These are phyloP conservation scores for Cheilosia scutellata DNA, from an alignment of 2,888 invertebrate species.

Conservation along the genomic window DNA sequence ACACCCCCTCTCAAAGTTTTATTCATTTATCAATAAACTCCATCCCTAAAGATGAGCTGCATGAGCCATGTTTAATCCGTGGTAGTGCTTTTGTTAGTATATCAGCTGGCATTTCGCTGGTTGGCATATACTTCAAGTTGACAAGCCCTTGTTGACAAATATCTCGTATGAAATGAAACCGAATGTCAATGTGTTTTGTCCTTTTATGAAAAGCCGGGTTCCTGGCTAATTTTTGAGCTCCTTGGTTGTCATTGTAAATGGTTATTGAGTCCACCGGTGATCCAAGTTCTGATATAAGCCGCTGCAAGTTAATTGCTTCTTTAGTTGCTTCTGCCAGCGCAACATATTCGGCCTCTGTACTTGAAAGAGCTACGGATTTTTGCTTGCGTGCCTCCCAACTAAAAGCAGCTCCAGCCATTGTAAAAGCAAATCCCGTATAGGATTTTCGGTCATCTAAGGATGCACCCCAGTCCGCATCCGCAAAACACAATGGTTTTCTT, in stretches of 20 bases:
- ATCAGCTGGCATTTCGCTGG: too few species aligned
- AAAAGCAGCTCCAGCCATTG: neutral
- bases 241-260: constrained; percentile 69
- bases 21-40: too few species aligned
- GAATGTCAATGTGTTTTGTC: constrained; percentile 67
- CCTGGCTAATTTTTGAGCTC: constrained; percentile 56
- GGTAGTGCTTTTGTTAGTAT: too few species aligned
- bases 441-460: constrained; percentile 63
- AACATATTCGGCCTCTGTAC: constrained; percentile 74
- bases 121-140: too few species aligned
- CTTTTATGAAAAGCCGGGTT: constrained; percentile 55
- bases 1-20: too few species aligned
- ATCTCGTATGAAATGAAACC: constrained; percentile 64
- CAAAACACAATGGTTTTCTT: constrained; percentile 48
- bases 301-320: constrained; percentile 61
- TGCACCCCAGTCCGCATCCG: constrained; percentile 75
- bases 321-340: constrained; percentile 66
- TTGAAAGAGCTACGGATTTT: constrained; percentile 52
- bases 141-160: too few species aligned
- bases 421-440: constrained; percentile 73
- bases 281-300: constrained; percentile 53
- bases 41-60: too few species aligned
- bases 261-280: constrained; percentile 31
- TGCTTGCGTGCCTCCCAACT: too few species aligned
- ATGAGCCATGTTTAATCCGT: too few species aligned